Conservation (phyloP, 2,113 vertebrate species). For the Aphyosemion australe region DNA sequence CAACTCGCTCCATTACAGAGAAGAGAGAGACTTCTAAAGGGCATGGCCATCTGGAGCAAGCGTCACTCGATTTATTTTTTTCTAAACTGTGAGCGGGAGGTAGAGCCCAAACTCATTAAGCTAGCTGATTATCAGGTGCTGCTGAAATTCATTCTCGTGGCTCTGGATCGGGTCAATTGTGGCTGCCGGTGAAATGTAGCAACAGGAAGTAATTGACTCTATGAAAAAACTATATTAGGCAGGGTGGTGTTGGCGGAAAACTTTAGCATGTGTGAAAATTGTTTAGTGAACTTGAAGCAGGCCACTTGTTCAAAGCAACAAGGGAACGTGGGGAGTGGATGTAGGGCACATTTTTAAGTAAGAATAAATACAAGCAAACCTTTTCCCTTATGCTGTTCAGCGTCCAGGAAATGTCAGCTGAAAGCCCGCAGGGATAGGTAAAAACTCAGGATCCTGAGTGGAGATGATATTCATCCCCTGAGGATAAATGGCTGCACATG, state of each 20-base stretch:
- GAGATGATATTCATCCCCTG: constrained; percentile 65
- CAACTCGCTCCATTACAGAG: constrained; percentile 62
- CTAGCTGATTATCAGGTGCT: constrained; percentile 64
- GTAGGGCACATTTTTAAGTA: constrained; percentile 43
- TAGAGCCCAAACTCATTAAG: constrained; percentile 64
- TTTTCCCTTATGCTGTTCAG: constrained; percentile 23
- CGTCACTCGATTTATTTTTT: constrained; percentile 41
- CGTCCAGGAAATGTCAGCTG: constrained; percentile 52
- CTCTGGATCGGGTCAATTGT: constrained; percentile 44
- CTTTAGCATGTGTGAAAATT: not conserved
- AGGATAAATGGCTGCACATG: constrained; percentile 74
- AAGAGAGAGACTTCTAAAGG: constrained; percentile 71
- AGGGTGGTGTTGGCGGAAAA: constrained; percentile 16
- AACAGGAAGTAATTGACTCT: constrained; percentile 19
- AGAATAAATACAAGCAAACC: constrained; percentile 31
- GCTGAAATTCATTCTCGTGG: constrained; percentile 31
- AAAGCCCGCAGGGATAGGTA: constrained; percentile 49
- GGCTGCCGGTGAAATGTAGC: constrained; percentile 38
- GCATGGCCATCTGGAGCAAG: constrained; percentile 69
- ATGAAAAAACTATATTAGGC: not conserved
- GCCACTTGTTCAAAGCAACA: constrained; percentile 23
- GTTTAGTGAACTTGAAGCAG: constrained; percentile 14
- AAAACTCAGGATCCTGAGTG: constrained; percentile 58
- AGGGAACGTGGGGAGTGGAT: constrained; percentile 14
- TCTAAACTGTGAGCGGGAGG: constrained; percentile 43